Evolutionary conservation across 2,888 invertebrate genomes (phyloP).

Genomic region (Odontothrips loti): DNA sequence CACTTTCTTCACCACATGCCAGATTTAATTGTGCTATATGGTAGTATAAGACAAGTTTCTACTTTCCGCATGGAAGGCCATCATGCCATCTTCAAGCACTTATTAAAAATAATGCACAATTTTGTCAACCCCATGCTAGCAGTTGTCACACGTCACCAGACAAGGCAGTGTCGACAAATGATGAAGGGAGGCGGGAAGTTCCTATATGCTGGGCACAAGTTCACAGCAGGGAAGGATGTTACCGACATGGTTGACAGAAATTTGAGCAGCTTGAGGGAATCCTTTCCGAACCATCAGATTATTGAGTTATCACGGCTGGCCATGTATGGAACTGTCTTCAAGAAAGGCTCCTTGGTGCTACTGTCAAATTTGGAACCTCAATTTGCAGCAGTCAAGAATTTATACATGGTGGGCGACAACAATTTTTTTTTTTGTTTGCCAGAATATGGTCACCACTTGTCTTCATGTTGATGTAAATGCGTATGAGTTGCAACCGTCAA

Average conservation of each 20-base stretch:
- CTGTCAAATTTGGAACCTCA: not conserved
- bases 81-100: not conserved
- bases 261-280: not conserved
- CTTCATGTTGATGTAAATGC: not conserved
- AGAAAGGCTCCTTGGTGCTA: not conserved
- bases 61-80: not conserved
- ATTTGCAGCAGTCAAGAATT: not conserved
- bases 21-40: not conserved
- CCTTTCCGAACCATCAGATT: not conserved
- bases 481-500: not conserved
- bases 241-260: not conserved
- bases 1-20: not conserved
- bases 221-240: not conserved
- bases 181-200: not conserved
- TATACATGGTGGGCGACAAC: not conserved
- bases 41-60: not conserved
- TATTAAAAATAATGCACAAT: not conserved
- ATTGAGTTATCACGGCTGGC: not conserved
- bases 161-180: not conserved
- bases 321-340: not conserved
- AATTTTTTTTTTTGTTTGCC: not conserved
- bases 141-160: not conserved
- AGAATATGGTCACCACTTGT: not conserved
- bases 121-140: not conserved
- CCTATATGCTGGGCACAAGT: not conserved